phyloP scores from a whole-genome alignment of 2,113 vertebrate genomes.

The Circaetus gallicus region DNA sequence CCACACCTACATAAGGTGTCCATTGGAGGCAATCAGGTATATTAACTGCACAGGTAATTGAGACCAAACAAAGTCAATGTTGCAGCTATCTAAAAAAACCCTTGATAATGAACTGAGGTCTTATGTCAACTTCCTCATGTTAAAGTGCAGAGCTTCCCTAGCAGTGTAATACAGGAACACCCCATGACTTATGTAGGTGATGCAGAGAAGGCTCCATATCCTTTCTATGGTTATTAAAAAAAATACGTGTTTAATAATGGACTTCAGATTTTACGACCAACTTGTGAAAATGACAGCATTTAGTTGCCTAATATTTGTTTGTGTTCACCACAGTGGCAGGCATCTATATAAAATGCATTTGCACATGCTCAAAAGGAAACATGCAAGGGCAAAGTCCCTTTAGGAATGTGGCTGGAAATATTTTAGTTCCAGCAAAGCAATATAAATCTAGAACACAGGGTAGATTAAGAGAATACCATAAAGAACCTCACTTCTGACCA shows the following conservation, averaged over 20 bases:
- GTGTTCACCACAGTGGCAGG: neutral
- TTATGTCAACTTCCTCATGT: neutral
- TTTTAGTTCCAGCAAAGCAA: neutral
- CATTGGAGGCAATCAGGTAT: neutral
- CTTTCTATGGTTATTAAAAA: neutral
- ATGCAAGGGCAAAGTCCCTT: neutral
- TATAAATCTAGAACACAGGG: slow-evolving; percentile 12
- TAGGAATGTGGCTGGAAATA: neutral
- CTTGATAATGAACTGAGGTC: neutral
- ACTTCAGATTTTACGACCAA: neutral
- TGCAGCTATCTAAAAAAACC: neutral
- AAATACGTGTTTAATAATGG: neutral
- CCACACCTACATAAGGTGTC: neutral
- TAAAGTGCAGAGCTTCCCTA: neutral
- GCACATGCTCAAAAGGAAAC: neutral
- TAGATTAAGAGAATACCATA: neutral
- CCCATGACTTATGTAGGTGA: neutral
- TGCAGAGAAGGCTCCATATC: neutral
- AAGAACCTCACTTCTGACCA: slow-evolving; percentile 1
- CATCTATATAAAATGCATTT: neutral
- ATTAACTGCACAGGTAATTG: neutral
- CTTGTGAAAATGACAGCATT: neutral
- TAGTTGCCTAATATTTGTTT: neutral
- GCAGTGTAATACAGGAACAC: neutral
- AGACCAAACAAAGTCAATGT: neutral